Conservation (phyloP, 2,113 vertebrate species). For the Cathartes aura region DNA sequence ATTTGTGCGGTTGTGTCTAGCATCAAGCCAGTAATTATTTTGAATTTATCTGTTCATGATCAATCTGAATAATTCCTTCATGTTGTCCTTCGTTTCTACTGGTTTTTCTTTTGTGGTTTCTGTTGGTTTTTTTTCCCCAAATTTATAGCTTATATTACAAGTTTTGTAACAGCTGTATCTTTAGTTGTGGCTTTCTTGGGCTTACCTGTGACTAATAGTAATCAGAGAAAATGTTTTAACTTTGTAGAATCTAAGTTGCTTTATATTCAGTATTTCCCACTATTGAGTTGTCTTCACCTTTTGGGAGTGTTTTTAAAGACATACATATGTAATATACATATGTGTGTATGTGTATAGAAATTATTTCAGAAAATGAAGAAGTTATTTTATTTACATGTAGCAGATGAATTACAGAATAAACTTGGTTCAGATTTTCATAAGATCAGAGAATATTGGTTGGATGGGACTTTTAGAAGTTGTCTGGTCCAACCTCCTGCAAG, state of each 20-base stretch:
- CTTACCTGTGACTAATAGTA: background rate
- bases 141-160: background rate
- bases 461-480: background rate
- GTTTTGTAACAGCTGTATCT: background rate
- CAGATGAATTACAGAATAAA: background rate
- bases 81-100: background rate
- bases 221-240: background rate
- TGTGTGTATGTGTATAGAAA: background rate
- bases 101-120: background rate
- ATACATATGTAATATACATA: background rate
- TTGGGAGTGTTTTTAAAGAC: background rate
- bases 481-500: background rate
- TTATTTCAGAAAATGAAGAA: background rate
- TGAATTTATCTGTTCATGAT: background rate
- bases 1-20: background rate
- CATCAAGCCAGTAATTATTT: background rate
- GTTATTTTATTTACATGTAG: background rate
- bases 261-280: background rate
- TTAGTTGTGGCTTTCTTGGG: background rate
- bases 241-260: background rate
- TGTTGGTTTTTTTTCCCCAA: rapidly evolving
- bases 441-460: background rate
- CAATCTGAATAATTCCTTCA: background rate
- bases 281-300: background rate
- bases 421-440: background rate